These are phyloP conservation scores for Clunio marinus DNA, from an alignment of 2,888 invertebrate genomes.

Conservation along the genomic window DNA sequence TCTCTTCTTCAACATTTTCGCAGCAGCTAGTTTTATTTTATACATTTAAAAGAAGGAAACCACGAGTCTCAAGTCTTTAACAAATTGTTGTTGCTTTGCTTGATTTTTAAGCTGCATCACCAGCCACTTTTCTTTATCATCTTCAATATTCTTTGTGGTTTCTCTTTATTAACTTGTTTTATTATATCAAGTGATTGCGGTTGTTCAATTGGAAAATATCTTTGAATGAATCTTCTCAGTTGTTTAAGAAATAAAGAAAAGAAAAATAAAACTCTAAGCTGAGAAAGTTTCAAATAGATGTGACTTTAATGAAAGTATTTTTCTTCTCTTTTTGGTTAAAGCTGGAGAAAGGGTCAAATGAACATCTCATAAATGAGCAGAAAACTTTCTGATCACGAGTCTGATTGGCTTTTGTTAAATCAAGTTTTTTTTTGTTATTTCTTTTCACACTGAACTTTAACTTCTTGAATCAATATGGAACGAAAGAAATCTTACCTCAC, in stretches of 20 bases:
- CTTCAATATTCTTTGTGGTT: slow-evolving; percentile 25
- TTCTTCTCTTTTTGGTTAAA: background rate
- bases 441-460: slow-evolving; percentile 18
- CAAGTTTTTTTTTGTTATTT: background rate
- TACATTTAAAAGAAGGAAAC: background rate
- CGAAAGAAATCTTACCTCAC: no score
- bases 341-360: slow-evolving; percentile 11
- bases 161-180: slow-evolving; percentile 38
- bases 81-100: slow-evolving; percentile 33
- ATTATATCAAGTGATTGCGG: slow-evolving; percentile 36
- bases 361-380: slow-evolving; percentile 9
- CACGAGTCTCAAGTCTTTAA: background rate
- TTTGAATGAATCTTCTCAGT: background rate
- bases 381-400: slow-evolving; percentile 21
- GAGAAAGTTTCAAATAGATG: slow-evolving; percentile 13
- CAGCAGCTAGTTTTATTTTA: no score
- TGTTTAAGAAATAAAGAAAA: background rate
- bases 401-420: slow-evolving; percentile 6
- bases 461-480: background rate
- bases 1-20: background rate
- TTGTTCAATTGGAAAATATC: slow-evolving; percentile 33
- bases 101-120: slow-evolving; percentile 23
- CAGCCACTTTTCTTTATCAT: background rate
- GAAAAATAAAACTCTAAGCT: background rate
- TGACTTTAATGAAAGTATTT: slow-evolving; percentile 14